Conservation (phyloP, 2,113 vertebrate species). For the Zootoca vivipara region DNA sequence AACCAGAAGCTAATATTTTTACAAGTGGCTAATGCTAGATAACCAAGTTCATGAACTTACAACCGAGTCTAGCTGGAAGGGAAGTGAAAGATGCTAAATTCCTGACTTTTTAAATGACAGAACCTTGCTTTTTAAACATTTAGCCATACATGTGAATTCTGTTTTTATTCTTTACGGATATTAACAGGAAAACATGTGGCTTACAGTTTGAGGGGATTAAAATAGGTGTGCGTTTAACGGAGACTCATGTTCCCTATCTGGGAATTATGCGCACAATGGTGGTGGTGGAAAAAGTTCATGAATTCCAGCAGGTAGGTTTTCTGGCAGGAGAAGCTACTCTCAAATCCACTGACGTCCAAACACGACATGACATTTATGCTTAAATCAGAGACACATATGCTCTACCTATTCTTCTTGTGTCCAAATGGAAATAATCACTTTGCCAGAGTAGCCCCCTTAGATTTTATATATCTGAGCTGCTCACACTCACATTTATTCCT, state of each 20-base stretch:
- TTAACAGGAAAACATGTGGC: conserved; percentile 2
- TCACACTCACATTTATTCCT: background rate
- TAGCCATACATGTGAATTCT: background rate
- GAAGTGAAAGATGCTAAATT: conserved; percentile 30
- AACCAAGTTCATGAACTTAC: conserved; percentile 68
- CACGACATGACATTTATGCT: background rate
- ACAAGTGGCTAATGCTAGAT: conserved; percentile 74
- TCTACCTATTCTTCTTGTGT: background rate
- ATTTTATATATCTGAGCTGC: background rate
- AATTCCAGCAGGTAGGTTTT: background rate
- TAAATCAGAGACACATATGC: background rate
- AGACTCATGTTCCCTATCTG: background rate
- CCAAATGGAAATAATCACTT: background rate
- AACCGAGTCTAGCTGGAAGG: conserved; percentile 43
- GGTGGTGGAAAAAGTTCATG: background rate
- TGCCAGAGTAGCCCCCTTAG: background rate
- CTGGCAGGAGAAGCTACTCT: background rate
- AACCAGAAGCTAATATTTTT: conserved; percentile 75
- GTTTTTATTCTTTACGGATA: conserved; percentile 5
- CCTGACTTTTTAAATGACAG: background rate
- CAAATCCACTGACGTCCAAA: background rate
- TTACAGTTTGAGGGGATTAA: conserved; percentile 2
- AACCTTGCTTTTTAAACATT: conserved; percentile 21
- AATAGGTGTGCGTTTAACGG: background rate
- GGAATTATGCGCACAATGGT: background rate